Evolutionary conservation across 2,113 vertebrate genomes (phyloP).

Genomic region (Marmota flaviventris): DNA sequence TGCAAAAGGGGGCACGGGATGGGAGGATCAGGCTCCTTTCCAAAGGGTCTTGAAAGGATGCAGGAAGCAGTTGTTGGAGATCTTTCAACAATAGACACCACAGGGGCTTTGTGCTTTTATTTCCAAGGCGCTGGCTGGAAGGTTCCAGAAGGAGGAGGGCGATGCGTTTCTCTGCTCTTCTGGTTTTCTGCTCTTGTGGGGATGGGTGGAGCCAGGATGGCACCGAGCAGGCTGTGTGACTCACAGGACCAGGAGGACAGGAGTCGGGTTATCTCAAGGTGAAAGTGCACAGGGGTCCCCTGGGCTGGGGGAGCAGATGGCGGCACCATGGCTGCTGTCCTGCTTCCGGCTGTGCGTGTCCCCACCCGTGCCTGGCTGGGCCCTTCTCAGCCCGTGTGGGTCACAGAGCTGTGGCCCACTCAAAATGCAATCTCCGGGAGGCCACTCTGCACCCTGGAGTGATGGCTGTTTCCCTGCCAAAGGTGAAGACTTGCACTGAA

Average conservation of each 20-base stretch:
- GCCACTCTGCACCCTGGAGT: rapidly evolving
- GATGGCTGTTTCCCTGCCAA: rapidly evolving
- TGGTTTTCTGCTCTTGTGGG: rapidly evolving
- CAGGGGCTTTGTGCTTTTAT: background rate
- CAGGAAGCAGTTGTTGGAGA: background rate
- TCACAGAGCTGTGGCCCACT: background rate
- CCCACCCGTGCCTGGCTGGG: background rate
- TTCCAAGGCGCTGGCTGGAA: background rate
- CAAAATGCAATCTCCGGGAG: background rate
- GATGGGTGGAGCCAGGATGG: no score
- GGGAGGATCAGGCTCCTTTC: background rate
- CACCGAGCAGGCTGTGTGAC: background rate
- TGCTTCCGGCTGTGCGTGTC: background rate
- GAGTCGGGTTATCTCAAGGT: constrained; percentile 16
- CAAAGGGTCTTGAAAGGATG: background rate
- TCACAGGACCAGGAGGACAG: background rate
- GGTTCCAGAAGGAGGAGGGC: background rate
- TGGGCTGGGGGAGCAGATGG: constrained; percentile 60
- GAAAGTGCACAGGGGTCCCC: constrained; percentile 24
- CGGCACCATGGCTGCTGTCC: background rate
- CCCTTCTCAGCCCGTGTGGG: background rate
- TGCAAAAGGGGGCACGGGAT: background rate
- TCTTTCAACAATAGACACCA: background rate
- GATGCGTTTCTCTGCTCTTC: background rate
- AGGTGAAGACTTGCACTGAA: background rate